Evolutionary conservation across 2,888 invertebrate genomes (phyloP), one percentile per base, ranked within the genome.

Genomic region (Taphrorychus bicolor): DNA sequence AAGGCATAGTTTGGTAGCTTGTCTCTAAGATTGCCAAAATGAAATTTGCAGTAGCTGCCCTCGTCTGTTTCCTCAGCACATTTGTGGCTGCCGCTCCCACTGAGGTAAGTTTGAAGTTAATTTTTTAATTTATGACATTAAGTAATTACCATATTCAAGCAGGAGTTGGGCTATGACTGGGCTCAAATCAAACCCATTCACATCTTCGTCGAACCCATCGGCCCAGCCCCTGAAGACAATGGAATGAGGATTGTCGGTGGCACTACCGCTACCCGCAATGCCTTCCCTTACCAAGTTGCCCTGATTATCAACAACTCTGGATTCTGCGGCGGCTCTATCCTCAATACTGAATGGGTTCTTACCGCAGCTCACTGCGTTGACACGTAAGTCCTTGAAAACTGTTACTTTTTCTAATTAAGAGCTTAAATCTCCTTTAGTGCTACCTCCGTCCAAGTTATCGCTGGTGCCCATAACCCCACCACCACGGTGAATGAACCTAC

Each of bases 281-380:
- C 41, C n/a, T 19, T 57, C 14, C 69, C 69, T 7, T 69, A 69
- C 24, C 69, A 69, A 66, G 66, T 54, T 4, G 69, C 69, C 17
- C 22, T 69, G 16, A 60, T 62, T 23, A 66, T 69, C 41, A 57
- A 62, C 51, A 62, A 62, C 40, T 18, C 16, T 3, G 53, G 56
- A 17, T 69, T 69, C 45, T 73, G 73, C 59, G 72, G 72, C 23
- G 73, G 71, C 19, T 66, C 71, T 16, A 42, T 73, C 41, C 71
- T 73, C 51, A 72, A 71, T 4, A 32, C 63, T 3, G 41, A 61
- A 7, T 72, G 64, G 14, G 57, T 71, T 1, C 49, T 73, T 42
- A 73, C 73, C 22, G 73, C 73, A 18, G 72, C 71, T 58, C 72
- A 74, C 23, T 74, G 72, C 23, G 61, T 70, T 49, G 65, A 67